Percentiles rank a stretch among this genome's conserved stretches.
Conservation (phyloP, 2,888 invertebrate species). For the Lamellibrachia satsuma region DNA sequence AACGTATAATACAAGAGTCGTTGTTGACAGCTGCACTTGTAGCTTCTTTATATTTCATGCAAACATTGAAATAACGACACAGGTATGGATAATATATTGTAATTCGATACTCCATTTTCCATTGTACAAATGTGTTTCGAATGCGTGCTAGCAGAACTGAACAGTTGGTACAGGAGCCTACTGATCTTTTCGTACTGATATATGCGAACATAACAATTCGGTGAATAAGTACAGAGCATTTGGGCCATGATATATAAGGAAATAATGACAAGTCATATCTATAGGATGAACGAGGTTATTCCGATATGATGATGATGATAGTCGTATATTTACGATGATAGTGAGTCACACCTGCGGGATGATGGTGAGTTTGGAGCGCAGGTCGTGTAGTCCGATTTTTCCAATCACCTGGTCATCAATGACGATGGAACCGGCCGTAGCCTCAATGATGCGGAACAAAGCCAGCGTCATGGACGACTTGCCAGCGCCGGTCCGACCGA, state of each 20-base stretch:
- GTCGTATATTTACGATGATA: neutral
- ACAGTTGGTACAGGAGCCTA: no score
- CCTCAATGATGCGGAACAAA: slow-evolving; percentile 59
- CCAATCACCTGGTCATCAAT: slow-evolving; percentile 49
- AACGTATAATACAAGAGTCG: neutral
- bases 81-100: neutral
- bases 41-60: neutral
- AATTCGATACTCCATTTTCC: neutral
- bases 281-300: neutral
- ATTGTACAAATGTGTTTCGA: neutral
- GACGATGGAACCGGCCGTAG: slow-evolving; percentile 52
- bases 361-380: slow-evolving; percentile 36
- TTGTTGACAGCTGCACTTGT: neutral
- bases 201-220: neutral
- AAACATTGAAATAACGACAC: neutral
- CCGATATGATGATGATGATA: neutral
- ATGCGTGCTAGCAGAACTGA: no score
- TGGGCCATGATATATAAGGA: neutral
- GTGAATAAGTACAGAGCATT: neutral
- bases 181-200: no score
- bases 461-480: slow-evolving; percentile 59
- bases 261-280: neutral
- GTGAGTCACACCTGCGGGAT: slow-evolving; percentile 34
- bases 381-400: slow-evolving; percentile 34
- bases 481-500: slow-evolving; percentile 63